Conservation (phyloP, 2,113 vertebrate species). For the Poicephalus gulielmi region DNA sequence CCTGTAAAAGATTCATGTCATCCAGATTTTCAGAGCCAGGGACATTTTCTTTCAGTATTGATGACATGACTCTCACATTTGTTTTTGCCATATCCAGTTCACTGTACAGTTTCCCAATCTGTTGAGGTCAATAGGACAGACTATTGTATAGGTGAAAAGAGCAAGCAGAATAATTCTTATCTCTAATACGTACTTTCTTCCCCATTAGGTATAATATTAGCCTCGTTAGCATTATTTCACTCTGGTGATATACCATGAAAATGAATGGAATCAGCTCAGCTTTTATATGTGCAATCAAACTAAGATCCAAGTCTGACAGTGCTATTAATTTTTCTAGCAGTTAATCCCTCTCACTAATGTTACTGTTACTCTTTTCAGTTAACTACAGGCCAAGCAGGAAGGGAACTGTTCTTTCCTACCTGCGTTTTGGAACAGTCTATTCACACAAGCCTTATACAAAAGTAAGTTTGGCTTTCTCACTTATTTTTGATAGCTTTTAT, state of each 20-base stretch:
- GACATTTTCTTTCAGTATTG: slow-evolving; percentile 75
- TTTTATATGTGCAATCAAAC: not conserved
- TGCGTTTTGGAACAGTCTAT: not conserved
- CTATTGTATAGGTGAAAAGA: not conserved
- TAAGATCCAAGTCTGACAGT: not conserved
- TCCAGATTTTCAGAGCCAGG: slow-evolving; percentile 73
- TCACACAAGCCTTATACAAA: not conserved
- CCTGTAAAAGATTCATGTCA: slow-evolving; percentile 79
- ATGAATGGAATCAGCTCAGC: not conserved
- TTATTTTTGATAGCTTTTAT: not conserved
- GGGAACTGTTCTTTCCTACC: not conserved
- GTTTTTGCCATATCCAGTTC: slow-evolving; percentile 82
- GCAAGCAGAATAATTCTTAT: not conserved
- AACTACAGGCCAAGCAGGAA: not conserved
- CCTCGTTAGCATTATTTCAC: not conserved
- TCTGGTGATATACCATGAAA: not conserved
- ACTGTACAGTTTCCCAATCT: slow-evolving; percentile 82
- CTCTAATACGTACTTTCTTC: not conserved
- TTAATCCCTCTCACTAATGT: not conserved
- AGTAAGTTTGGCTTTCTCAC: not conserved
- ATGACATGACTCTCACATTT: slow-evolving; percentile 78
- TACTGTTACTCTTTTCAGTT: not conserved
- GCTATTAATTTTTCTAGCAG: not conserved
- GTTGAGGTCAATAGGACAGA: not conserved
- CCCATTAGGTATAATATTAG: not conserved